phyloP scores from a whole-genome alignment of 2,113 vertebrate genomes.

The Zosterops lateralis region DNA sequence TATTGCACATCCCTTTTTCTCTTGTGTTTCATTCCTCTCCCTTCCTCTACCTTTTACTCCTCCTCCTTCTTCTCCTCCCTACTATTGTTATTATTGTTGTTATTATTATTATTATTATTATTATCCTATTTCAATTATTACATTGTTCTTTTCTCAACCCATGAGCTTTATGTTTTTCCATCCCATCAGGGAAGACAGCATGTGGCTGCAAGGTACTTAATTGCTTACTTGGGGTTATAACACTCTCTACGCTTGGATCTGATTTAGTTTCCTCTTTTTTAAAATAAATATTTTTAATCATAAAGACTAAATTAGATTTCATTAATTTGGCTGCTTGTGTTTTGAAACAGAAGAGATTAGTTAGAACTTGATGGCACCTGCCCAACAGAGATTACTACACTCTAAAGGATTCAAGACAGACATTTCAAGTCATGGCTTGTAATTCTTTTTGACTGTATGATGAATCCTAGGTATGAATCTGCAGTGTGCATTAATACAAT shows the following conservation, averaged over 20 bases:
- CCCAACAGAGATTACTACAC: neutral
- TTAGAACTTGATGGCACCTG: neutral
- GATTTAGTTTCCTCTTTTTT: neutral
- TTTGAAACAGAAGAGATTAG: neutral
- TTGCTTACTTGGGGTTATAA: neutral
- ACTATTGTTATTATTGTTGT: too few relatives aligned
- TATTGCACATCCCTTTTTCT: neutral
- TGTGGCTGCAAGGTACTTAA: neutral
- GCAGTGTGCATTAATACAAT: neutral
- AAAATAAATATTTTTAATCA: neutral
- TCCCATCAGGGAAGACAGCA: fast-evolving
- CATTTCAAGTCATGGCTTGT: neutral
- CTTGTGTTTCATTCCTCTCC: neutral
- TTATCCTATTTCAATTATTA: neutral
- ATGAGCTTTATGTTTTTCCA: neutral
- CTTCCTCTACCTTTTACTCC: neutral
- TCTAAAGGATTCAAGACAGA: neutral
- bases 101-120: too few relatives aligned
- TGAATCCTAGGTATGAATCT: neutral
- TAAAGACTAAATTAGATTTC: neutral
- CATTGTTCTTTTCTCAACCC: neutral
- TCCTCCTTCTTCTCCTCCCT: neutral
- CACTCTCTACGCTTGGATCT: neutral
- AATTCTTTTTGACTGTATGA: neutral
- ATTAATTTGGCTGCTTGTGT: neutral